Evolutionary conservation across 2,888 invertebrate species (phyloP).

Genomic region (Dermolepida albohirtum): DNA sequence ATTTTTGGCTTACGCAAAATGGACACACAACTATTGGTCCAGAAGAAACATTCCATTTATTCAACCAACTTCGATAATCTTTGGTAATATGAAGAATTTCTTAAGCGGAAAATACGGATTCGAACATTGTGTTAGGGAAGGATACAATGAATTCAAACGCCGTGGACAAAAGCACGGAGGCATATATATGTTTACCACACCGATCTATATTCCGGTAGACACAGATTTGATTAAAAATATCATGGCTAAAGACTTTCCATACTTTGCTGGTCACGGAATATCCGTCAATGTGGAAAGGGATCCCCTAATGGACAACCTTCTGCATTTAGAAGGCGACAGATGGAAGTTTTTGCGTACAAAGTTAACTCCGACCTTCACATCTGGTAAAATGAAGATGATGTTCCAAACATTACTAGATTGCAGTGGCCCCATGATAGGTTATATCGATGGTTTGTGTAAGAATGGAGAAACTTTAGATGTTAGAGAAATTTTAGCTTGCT

Average conservation of each 20-base stretch:
- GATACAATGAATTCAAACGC: constrained; percentile 7
- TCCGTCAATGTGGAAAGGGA: constrained; percentile 65
- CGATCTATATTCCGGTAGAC: constrained; percentile 19
- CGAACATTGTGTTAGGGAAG: background rate
- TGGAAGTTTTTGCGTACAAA: constrained; percentile 48
- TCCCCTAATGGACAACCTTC: constrained; percentile 45
- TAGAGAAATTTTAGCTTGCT: constrained; percentile 68
- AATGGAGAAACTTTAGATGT: constrained; percentile 51
- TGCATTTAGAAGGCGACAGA: constrained; percentile 43
- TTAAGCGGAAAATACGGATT: background rate
- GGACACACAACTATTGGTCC: constrained; percentile 2
- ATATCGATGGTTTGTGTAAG: constrained; percentile 2
- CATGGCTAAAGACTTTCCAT: constrained; percentile 44
- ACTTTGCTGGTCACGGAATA: constrained; percentile 62
- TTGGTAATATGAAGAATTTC: constrained; percentile 6
- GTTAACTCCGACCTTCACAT: constrained; percentile 49
- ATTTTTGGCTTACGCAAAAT: background rate
- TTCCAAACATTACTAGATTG: constrained; percentile 45
- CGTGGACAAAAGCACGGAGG: constrained; percentile 20
- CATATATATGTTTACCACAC: constrained; percentile 8
- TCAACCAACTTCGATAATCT: constrained; percentile 1
- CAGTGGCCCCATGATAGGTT: constrained; percentile 12
- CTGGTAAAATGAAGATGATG: constrained; percentile 51
- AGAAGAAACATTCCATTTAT: background rate
- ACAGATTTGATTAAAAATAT: constrained; percentile 54